Evolutionary conservation across 2,888 invertebrate species (phyloP).

Genomic region (Drosophila formosana): DNA sequence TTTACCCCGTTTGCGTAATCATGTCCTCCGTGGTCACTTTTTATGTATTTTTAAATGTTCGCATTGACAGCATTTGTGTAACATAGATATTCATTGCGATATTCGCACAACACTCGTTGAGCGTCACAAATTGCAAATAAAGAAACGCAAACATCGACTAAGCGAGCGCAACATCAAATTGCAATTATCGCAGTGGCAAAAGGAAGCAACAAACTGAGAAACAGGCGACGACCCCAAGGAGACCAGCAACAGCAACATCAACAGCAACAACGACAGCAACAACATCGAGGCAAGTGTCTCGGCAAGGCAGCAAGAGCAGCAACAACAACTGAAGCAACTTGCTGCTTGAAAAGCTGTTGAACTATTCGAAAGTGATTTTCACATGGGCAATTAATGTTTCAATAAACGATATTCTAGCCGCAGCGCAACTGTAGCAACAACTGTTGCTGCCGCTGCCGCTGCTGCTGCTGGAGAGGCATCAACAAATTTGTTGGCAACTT

Average conservation of each 20-base stretch:
- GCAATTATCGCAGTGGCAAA: constrained; percentile 79
- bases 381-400: constrained; percentile 83
- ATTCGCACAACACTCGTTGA: constrained; percentile 10
- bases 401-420: constrained; percentile 80
- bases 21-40: constrained; percentile 5
- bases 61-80: constrained; percentile 4
- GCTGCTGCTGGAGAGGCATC: constrained; percentile 26
- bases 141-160: constrained; percentile 4
- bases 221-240: constrained; percentile 60
- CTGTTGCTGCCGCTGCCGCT: constrained; percentile 16
- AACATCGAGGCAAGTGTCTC: constrained; percentile 48
- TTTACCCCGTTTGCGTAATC: background rate
- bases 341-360: constrained; percentile 61
- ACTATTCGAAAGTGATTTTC: constrained; percentile 74
- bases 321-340: constrained; percentile 12
- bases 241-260: constrained; percentile 21
- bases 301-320: constrained; percentile 32
- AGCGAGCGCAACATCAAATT: constrained; percentile 74
- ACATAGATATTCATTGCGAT: constrained; percentile 2
- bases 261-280: constrained; percentile 6
- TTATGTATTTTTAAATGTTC: background rate
- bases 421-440: constrained; percentile 24
- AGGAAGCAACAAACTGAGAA: constrained; percentile 46
- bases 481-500: constrained; percentile 59
- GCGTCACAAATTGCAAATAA: constrained; percentile 34